A percentile compares a stretch with the other conserved stretches of the same genome.
Conservation (phyloP, 2,797 vertebrate species). For the Aulostomus chinensis region DNA sequence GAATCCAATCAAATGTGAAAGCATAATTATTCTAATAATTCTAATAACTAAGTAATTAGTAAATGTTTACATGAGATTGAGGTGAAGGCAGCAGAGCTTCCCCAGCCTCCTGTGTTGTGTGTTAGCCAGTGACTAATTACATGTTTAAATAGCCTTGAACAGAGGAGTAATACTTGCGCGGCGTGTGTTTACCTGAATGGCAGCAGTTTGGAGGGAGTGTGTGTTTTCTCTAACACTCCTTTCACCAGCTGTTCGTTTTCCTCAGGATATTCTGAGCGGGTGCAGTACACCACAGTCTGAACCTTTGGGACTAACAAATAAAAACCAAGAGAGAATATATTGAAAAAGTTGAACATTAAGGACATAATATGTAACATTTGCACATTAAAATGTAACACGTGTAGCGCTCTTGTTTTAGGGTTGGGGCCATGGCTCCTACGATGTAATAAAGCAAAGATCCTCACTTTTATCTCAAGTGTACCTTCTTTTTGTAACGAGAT, state of each 20-base stretch:
- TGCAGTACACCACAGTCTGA: conserved; percentile 91
- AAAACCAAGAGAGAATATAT: not conserved
- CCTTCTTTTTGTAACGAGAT: no score
- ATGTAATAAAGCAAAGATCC: no score
- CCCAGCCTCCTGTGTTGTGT: no score
- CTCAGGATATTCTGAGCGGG: conserved; percentile 88
- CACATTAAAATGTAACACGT: no score
- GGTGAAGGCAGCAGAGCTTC: not conserved
- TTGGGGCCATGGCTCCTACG: no score
- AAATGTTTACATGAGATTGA: conserved; percentile 12
- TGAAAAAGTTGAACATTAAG: not conserved
- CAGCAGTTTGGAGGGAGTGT: conserved; percentile 74
- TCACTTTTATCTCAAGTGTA: no score
- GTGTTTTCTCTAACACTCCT: conserved; percentile 81
- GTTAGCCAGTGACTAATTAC: not conserved
- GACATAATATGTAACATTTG: no score
- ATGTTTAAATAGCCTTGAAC: conserved; percentile 10
- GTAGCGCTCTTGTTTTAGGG: no score
- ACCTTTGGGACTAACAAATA: conserved; percentile 83
- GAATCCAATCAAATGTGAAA: conserved; percentile 2
- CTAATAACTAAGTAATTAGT: no score
- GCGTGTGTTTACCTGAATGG: conserved; percentile 84
- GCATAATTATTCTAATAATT: not conserved
- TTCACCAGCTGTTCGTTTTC: conserved; percentile 91
- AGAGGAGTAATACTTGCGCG: not conserved